Base-by-base conservation (phyloP, 1,140 invertebrate species). In the Scaptomyza hsui region DNA sequence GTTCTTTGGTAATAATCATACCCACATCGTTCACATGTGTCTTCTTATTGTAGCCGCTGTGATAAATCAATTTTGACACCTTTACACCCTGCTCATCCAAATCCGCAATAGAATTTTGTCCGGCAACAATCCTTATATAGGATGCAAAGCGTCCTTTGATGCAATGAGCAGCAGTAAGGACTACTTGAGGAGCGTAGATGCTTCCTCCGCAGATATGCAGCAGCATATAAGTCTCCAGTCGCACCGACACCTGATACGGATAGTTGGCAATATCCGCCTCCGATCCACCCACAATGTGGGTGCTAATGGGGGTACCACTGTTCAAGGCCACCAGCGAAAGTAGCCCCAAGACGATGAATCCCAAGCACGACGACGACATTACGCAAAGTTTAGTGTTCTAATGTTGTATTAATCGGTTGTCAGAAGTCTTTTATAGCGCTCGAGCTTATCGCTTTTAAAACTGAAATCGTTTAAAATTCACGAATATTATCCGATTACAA, bases 161-260 rank as follows among this genome's bases (percentile, higher is more conserved):
- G 51, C 94, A 94, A 67, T 94, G 94, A 0, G 93, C 94, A 1
- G 94, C 94, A 0, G 94, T 94, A 1, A 94, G 21, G 9, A 94
- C 92, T 9, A 93, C 92, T 1, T 86, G 80, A 0, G 92, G 91
- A 1, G 92, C 92, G 42, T 94, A 92, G n/a, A 94, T 83, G 26
- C 81, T 72, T 10, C 81, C 81, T 0, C 81, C 81, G 41, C 81
- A 86, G 24, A 86, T 86, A 29, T 86, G 81, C 5, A 86, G 74
- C 41, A 86, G 21, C 77, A 86, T 88, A 32, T 86, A 86, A 12
- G 81, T 78, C 47, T 86, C 82, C 49, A 86, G 60, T 12, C 81
- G 82, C 32, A 86, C 81, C 5, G 81, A 86, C 2, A 86, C 81
- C 49, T 86, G 81, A 32, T 86, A 86, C 1, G 81, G 81, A 68